Evolutionary conservation across 2,113 vertebrate genomes (phyloP), one percentile per base, ranked within the genome.

Genomic region (Heterotis niloticus): DNA sequence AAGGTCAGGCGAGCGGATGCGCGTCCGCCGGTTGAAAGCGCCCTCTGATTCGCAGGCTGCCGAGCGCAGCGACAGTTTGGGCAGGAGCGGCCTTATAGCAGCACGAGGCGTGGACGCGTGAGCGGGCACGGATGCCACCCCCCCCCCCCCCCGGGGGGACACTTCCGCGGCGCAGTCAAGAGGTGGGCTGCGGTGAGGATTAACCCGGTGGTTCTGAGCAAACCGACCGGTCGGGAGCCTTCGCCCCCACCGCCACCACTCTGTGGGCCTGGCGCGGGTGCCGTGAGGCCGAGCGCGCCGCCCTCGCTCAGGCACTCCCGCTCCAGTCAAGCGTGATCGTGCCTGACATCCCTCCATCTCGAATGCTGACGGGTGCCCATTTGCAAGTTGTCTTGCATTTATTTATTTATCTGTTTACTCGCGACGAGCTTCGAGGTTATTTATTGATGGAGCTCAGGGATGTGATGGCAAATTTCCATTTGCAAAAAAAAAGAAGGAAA

Each of bases 371-470:
- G 82, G 87, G 90, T 90, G 88, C 84, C 90, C 88, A 83, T 92
- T 92, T 88, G 84, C 83, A 17, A 54, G 82, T 80, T 87, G 81
- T 83, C 82, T 84, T 83, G 69, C 80, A 85, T 89, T 92, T 90
- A 92, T 91, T 92, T 91, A 93, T 92, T 92, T 90, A 92, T 90
- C 85, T 90, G 87, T 93, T 91, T 92, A 92, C 92, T 92, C 90
- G 85, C 66, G 82, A 88, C 85, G 80, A 74, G 24, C 20, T 44
- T 69, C 60, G 18, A 14, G 70, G 84, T 92, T 90, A 92, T 86
- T 92, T 93, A 92, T 92, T 92, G 85, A 92, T 91, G 88, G 80
- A 70, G 80, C 84, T 83, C 68, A 51, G 86, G 86, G 87, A 89
- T 84, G 76, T 70, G 82, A 87, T 62, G 85, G 83, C 75, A 83